phyloP scores from a whole-genome alignment of 2,888 invertebrate species.

The Phania funesta region DNA sequence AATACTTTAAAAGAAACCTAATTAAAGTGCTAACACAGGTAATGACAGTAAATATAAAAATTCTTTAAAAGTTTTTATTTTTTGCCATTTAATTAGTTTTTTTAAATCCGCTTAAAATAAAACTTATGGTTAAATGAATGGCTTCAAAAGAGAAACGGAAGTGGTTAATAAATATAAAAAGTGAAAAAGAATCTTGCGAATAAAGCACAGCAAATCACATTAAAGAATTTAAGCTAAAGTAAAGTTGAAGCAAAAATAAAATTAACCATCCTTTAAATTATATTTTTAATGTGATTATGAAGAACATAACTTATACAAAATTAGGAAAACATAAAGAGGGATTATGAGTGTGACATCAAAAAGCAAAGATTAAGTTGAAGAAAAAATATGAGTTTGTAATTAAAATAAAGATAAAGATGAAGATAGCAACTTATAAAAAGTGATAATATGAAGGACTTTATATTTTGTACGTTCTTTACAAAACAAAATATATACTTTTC shows the following conservation, averaged over 20 bases:
- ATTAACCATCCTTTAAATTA: constrained; percentile 26
- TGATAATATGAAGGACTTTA: no score
- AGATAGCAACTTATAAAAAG: no score
- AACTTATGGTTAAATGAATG: constrained; percentile 8
- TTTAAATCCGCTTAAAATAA: constrained; percentile 9
- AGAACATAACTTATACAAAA: background rate
- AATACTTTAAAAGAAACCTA: constrained; percentile 26
- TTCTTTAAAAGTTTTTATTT: background rate
- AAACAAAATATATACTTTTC: no score
- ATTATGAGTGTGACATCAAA: background rate
- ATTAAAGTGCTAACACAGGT: constrained; percentile 47
- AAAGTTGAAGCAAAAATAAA: background rate
- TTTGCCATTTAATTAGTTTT: background rate
- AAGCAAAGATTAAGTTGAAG: background rate
- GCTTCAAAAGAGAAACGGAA: constrained; percentile 30
- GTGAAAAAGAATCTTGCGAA: background rate
- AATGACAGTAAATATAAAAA: constrained; percentile 48
- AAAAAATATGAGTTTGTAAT: background rate
- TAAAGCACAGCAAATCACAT: background rate
- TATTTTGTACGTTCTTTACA: no score
- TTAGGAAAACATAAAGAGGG: background rate
- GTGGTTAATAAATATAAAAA: background rate
- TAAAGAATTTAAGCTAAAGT: constrained; percentile 18
- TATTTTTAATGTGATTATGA: constrained; percentile 11
- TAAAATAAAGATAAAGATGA: no score